Evolutionary conservation across 2,797 vertebrate genomes (phyloP).

Genomic region (Menidia menidia): DNA sequence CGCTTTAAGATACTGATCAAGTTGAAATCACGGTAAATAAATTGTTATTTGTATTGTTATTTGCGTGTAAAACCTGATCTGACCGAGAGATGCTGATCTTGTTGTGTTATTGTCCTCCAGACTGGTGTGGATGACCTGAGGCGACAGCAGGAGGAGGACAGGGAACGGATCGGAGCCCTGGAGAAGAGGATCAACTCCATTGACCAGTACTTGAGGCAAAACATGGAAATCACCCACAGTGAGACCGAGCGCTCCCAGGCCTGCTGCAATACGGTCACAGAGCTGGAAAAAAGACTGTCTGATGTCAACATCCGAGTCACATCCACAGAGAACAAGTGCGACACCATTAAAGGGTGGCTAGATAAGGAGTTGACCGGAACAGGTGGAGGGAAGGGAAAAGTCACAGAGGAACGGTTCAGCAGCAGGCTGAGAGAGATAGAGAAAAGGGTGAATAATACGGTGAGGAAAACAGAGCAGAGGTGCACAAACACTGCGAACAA

Average conservation of each 20-base stretch:
- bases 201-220: conserved; percentile 86
- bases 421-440: conserved; percentile 83
- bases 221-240: conserved; percentile 76
- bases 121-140: conserved; percentile 85
- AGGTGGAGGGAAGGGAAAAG: conserved; percentile 63
- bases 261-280: conserved; percentile 77
- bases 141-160: conserved; percentile 86
- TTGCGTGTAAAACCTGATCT: not conserved
- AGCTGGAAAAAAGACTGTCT: conserved; percentile 79
- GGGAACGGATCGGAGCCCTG: conserved; percentile 85
- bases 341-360: conserved; percentile 79
- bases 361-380: conserved; percentile 79
- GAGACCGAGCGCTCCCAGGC: conserved; percentile 74
- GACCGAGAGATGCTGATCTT: not conserved
- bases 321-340: conserved; percentile 77
- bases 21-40: too few relatives aligned
- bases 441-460: conserved; percentile 83
- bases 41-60: not conserved
- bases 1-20: too few relatives aligned
- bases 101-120: conserved; percentile 23
- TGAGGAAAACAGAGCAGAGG: conserved; percentile 85
- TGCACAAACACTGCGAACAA: conserved; percentile 81
- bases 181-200: conserved; percentile 88
- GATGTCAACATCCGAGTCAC: conserved; percentile 82
- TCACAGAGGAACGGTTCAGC: conserved; percentile 78